phyloP scores from a whole-genome alignment of 2,113 vertebrate species.

The Psephotus haematonotus region DNA sequence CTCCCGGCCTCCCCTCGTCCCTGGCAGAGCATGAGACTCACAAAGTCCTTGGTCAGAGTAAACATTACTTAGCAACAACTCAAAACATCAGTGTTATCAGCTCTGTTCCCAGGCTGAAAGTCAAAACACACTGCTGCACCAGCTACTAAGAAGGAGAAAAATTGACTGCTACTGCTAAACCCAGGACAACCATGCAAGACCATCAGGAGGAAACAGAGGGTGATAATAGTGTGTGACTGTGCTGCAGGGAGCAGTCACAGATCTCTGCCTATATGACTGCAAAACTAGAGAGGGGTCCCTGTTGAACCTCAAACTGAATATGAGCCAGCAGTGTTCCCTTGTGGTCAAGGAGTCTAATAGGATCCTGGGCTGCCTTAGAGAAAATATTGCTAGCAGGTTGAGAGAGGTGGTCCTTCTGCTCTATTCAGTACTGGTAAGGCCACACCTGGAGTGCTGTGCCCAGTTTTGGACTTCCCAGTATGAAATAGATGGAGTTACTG shows the following conservation, averaged over 20 bases:
- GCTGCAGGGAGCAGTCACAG: not conserved
- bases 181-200: too few relatives aligned
- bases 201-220: not conserved
- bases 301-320: not conserved
- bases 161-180: too few relatives aligned
- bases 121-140: too few relatives aligned
- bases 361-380: not conserved
- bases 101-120: too few relatives aligned
- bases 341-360: not conserved
- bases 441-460: not conserved
- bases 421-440: not conserved
- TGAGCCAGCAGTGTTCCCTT: not conserved
- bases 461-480: not conserved
- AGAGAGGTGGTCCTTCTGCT: not conserved
- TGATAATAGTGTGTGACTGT: not conserved
- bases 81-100: too few relatives aligned
- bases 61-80: too few relatives aligned
- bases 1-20: too few relatives aligned
- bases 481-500: not conserved
- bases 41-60: too few relatives aligned
- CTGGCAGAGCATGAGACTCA: too few relatives aligned
- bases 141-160: too few relatives aligned
- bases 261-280: not conserved
- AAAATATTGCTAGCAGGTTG: not conserved
- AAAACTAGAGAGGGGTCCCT: not conserved